Conservation (phyloP, 2,888 invertebrate genomes). For the Rhyacophila evoluta region DNA sequence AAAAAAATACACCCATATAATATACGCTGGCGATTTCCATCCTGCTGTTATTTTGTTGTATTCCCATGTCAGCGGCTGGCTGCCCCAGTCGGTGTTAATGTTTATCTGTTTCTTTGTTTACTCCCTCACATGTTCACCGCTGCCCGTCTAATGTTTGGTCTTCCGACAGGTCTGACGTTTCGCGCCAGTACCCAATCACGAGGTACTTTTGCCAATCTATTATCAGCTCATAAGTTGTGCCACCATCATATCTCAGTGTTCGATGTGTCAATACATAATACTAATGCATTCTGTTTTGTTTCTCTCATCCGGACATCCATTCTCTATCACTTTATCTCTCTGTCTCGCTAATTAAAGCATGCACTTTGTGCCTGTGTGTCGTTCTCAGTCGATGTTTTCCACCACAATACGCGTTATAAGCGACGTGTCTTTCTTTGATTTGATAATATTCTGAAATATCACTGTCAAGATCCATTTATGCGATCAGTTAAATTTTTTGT, state of each 20-base stretch:
- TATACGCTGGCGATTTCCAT: neutral
- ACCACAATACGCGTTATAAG: neutral
- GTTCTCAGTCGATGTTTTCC: constrained; percentile 1
- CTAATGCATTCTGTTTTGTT: constrained; percentile 48
- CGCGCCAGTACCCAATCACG: constrained; percentile 49
- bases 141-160: constrained; percentile 53
- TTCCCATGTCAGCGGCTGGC: neutral
- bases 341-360: constrained; percentile 15
- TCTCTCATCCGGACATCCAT: constrained; percentile 20
- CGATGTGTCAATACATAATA: constrained; percentile 44
- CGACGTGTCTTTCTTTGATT: neutral
- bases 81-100: neutral
- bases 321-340: neutral
- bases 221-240: constrained; percentile 46
- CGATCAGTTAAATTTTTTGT: no score
- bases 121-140: constrained; percentile 22
- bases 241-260: constrained; percentile 45
- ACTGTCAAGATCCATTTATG: no score
- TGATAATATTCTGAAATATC: neutral
- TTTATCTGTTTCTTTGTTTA: constrained; percentile 13
- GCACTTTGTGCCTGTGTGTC: neutral
- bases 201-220: constrained; percentile 50
- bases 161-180: constrained; percentile 54
- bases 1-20: neutral
- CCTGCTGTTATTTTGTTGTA: neutral